Conservation (phyloP, 2,113 vertebrate genomes). For the Isichthys henryi region DNA sequence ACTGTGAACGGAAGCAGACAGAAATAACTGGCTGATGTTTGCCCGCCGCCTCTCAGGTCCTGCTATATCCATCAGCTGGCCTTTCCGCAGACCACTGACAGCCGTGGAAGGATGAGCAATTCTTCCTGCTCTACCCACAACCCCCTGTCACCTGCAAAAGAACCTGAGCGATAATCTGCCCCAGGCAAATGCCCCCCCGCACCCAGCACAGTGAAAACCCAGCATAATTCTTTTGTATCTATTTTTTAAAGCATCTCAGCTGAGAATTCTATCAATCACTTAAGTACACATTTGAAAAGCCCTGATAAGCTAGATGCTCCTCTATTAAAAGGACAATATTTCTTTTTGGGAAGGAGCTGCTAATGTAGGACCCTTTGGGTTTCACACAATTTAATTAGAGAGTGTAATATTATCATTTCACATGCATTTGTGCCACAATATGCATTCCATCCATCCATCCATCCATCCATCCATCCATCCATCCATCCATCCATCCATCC, state of each 20-base stretch:
- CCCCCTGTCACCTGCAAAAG: not conserved
- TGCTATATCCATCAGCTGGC: conserved; percentile 27
- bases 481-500: not conserved
- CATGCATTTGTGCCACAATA: not conserved
- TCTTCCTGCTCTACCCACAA: not conserved
- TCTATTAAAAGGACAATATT: not conserved
- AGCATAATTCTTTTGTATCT: not conserved
- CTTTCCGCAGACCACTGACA: conserved; percentile 10
- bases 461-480: too few species aligned
- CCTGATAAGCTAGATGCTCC: not conserved
- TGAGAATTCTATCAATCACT: not conserved
- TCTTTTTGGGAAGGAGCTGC: not conserved
- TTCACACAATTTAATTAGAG: not conserved
- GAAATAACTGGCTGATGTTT: conserved; percentile 19
- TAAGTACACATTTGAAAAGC: not conserved
- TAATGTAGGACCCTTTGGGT: not conserved
- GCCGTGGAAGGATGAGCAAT: conserved; percentile 8
- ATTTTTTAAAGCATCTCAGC: not conserved
- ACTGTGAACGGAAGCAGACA: conserved; percentile 15
- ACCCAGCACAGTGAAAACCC: not conserved
- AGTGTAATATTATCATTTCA: not conserved
- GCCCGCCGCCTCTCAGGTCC: conserved; percentile 27
- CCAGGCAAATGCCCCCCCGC: not conserved
- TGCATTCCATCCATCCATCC: not conserved
- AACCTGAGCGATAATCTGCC: not conserved